Evolutionary conservation across 1,140 invertebrate genomes (phyloP), one percentile per base, ranked within the genome.

Genomic region (Uloborus diversus): DNA sequence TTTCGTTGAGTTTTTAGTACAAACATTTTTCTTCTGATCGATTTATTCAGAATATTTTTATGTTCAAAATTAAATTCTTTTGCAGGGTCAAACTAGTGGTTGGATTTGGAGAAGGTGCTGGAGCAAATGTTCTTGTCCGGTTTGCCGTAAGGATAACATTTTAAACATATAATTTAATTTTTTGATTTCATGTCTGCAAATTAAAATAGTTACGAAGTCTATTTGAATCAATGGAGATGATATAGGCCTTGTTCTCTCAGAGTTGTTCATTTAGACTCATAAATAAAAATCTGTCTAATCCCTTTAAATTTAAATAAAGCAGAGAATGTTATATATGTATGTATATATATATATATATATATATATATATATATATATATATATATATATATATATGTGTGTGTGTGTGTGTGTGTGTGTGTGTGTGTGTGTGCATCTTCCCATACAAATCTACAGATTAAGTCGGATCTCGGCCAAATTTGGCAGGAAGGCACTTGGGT

Each of bases 21-120:
- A n/a, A 62, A n/a, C 33, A 4, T 62, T 4, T 14, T 11, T 62
- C 32, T 14, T 14, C 20, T 47, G 37, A 47, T 47, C 17, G 17
- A 47, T 9, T 9, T 47, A 47, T 47, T 17, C 9, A 47, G 17
- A 9, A 47, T 17, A 47, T 9, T 47, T 47, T 9, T 9, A 9
- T 47, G 37, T 17, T 47, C 37, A 47, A 9, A 47, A 11, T 57
- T 11, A 57, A 57, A 65, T 73, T 75, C 20, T 65, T 75, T 85
- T 85, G 59, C 82, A 89, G 89, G 82, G 86, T 90, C 20, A 86
- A 87, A 32, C 84, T 89, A 33, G 93, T 94, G 1, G 92, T 96
- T 57, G 93, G 93, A 5, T 87, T 96, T 20, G 95, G 95, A 14
- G 95, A 96, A 87, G 95, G 95, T 5, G 94, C 94, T 4, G 95